A percentile compares a stretch with the other conserved stretches of the same genome.
These are phyloP conservation scores for Watsonalla cultraria DNA, from an alignment of 2,888 invertebrate species.

Conservation along the genomic window DNA sequence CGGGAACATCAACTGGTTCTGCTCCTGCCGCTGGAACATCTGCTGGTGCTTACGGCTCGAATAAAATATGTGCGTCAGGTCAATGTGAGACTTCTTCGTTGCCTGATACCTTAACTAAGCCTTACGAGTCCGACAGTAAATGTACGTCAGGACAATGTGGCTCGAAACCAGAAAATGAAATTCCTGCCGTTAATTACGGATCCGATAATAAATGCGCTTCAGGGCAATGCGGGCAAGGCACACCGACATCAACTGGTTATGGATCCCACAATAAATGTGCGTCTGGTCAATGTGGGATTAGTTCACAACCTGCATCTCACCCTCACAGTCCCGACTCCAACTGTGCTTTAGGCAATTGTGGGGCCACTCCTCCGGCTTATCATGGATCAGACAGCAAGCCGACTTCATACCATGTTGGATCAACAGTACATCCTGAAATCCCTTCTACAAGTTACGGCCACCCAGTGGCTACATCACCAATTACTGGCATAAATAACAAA, in stretches of 20 bases:
- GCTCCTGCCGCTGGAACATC: slow-evolving; percentile 14
- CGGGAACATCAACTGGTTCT: neutral
- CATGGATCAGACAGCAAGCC: neutral
- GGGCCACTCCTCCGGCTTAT: neutral
- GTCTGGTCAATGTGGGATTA: slow-evolving; percentile 1
- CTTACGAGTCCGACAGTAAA: slow-evolving; percentile 3
- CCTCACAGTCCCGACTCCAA: neutral
- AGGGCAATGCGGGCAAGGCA: slow-evolving; percentile 4
- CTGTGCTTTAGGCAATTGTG: slow-evolving; percentile 20
- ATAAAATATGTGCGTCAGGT: slow-evolving; percentile 32
- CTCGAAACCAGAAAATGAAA: neutral
- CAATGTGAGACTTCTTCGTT: slow-evolving; percentile 15
- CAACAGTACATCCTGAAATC: neutral
- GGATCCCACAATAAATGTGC: slow-evolving; percentile 8
- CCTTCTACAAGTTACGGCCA: neutral
- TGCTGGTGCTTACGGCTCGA: slow-evolving; percentile 2
- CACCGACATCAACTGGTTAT: neutral
- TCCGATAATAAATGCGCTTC: slow-evolving; percentile 5
- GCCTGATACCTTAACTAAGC: slow-evolving; percentile 3
- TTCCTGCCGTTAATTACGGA: slow-evolving; percentile 4
- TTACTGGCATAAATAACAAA: neutral
- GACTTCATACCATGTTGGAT: neutral
- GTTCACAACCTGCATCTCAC: neutral
- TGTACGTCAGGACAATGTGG: slow-evolving; percentile 17
- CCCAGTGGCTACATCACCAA: neutral